These are phyloP conservation scores for Esox lucius DNA, from an alignment of 2,797 vertebrate species.

Conservation along the genomic window DNA sequence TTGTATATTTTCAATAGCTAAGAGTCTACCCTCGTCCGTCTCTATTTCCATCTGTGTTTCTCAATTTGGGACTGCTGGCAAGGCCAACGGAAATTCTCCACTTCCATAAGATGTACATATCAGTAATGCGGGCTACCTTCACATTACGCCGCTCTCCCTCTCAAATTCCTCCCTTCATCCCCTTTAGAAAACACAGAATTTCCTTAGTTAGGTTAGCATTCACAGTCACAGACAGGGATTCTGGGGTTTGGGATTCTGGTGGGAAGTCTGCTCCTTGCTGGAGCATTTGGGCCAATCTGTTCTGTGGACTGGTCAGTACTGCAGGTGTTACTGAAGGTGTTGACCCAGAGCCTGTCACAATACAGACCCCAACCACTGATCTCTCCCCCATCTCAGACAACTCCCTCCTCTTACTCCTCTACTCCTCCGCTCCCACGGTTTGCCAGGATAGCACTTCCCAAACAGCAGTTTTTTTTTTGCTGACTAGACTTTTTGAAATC, in stretches of 20 bases:
- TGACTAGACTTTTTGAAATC: neutral
- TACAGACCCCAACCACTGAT: conserved; percentile 25
- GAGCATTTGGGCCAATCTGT: conserved; percentile 24
- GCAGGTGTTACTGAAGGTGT: neutral
- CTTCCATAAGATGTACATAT: conserved; percentile 38
- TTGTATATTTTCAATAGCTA: conserved; percentile 9
- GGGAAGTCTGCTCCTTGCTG: conserved; percentile 60
- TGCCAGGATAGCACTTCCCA: neutral
- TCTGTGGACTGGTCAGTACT: conserved; percentile 28
- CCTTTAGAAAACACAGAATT: conserved; percentile 68
- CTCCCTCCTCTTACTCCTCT: neutral
- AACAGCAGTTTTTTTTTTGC: neutral
- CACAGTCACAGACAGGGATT: conserved; percentile 50
- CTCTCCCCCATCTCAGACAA: neutral
- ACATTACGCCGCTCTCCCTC: conserved; percentile 24
- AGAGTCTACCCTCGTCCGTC: neutral
- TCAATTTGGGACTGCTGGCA: conserved; percentile 17
- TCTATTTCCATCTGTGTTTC: conserved; percentile 9
- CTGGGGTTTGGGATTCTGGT: conserved; percentile 59
- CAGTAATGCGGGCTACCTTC: conserved; percentile 31
- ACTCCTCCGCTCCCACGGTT: neutral
- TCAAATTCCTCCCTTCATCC: conserved; percentile 2
- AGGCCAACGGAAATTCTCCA: conserved; percentile 23
- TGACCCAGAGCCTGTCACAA: conserved; percentile 26
- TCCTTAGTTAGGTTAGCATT: conserved; percentile 64